These are phyloP conservation scores for Isoperla grammatica DNA, from an alignment of 2,888 invertebrate genomes.

Conservation along the genomic window DNA sequence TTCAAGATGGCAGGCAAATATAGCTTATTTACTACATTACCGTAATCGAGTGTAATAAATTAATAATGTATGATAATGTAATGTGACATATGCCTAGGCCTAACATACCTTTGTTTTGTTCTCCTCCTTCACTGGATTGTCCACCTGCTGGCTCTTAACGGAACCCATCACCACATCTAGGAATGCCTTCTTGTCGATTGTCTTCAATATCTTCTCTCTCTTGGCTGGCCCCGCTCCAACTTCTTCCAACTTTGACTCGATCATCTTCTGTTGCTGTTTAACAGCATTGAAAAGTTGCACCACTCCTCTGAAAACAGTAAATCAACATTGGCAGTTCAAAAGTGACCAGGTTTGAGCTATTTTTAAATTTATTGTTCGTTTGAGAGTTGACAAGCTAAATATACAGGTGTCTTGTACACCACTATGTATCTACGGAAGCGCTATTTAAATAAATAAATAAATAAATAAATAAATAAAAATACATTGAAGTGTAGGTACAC, in stretches of 20 bases:
- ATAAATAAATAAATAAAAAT: neutral
- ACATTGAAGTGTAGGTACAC: too few relatives aligned
- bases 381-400: too few relatives aligned
- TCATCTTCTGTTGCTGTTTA: constrained; percentile 71
- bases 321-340: constrained; percentile 17
- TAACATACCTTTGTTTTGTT: constrained; percentile 30
- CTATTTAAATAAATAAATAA: too few relatives aligned
- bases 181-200: constrained; percentile 68
- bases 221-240: constrained; percentile 60
- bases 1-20: too few relatives aligned
- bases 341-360: too few relatives aligned
- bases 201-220: constrained; percentile 68
- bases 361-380: neutral
- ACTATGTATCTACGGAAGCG: too few relatives aligned
- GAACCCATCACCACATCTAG: constrained; percentile 71
- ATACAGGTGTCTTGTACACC: too few relatives aligned
- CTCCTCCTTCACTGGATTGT: constrained; percentile 37
- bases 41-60: too few relatives aligned
- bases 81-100: too few relatives aligned
- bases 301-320: constrained; percentile 59
- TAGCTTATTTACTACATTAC: too few relatives aligned
- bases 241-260: constrained; percentile 62
- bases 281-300: constrained; percentile 92
- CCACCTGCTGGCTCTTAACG: constrained; percentile 41
- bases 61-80: too few relatives aligned